A percentile compares a stretch with the other conserved stretches of the same genome.
phyloP scores from a whole-genome alignment of 1,140 invertebrate genomes.

The Trichogramma pretiosum region DNA sequence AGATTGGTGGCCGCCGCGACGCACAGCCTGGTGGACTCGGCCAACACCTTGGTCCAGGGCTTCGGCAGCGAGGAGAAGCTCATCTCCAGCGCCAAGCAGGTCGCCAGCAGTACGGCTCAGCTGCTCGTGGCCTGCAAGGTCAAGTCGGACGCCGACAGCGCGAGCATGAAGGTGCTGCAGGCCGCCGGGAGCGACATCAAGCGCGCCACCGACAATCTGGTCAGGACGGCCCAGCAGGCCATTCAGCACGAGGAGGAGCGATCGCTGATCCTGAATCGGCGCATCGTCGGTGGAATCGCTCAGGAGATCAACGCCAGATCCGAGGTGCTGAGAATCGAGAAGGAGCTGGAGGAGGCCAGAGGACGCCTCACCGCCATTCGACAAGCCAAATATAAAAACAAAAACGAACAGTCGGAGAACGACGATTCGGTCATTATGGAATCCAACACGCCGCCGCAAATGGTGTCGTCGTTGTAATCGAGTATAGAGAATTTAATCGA shows the following conservation, averaged over 20 bases:
- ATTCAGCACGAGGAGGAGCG: constrained; percentile 87
- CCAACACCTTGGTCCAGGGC: constrained; percentile 93
- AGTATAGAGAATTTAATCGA: too few species aligned
- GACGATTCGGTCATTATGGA: too few species aligned
- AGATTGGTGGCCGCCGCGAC: constrained; percentile 93
- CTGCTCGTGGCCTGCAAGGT: constrained; percentile 95
- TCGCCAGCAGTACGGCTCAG: constrained; percentile 94
- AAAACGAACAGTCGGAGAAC: constrained; percentile 28
- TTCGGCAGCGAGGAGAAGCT: constrained; percentile 90
- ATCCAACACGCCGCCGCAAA: too few species aligned
- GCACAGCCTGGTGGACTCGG: constrained; percentile 93
- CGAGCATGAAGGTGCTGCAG: constrained; percentile 86
- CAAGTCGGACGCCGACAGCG: constrained; percentile 92
- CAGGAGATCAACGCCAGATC: constrained; percentile 84
- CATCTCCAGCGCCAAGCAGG: constrained; percentile 93
- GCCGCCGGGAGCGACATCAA: constrained; percentile 95
- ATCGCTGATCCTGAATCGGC: constrained; percentile 76
- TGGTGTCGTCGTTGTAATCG: too few species aligned
- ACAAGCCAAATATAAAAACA: constrained; percentile 72
- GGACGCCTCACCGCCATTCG: constrained; percentile 77
- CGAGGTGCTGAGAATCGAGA: constrained; percentile 85
- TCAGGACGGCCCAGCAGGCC: constrained; percentile 85
- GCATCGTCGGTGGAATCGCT: constrained; percentile 88
- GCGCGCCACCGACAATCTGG: constrained; percentile 93
- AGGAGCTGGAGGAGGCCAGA: constrained; percentile 85